phyloP scores from a whole-genome alignment of 2,113 vertebrate species.

The Pterocles orientalis region DNA sequence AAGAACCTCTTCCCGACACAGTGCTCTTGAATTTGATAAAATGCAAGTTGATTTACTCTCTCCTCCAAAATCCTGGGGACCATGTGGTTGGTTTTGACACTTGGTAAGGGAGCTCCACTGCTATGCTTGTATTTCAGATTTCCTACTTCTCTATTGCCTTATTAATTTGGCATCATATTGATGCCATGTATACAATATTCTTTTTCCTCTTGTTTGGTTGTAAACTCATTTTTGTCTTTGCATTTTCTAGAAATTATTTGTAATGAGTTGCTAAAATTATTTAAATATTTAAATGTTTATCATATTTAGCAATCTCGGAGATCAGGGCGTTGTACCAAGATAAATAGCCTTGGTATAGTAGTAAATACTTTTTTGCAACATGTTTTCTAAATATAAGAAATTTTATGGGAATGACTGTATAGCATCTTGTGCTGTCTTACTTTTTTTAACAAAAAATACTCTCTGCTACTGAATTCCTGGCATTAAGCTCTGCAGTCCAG shows the following conservation, averaged over 20 bases:
- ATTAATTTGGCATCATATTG: background rate
- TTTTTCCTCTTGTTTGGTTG: background rate
- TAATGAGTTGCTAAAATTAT: background rate
- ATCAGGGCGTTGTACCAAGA: background rate
- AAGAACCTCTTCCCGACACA: background rate
- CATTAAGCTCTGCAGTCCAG: background rate
- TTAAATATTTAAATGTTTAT: background rate
- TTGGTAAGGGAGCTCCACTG: background rate
- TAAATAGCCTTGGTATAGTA: background rate
- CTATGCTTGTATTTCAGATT: background rate
- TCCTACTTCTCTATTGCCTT: background rate
- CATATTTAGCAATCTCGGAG: background rate
- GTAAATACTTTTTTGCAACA: background rate
- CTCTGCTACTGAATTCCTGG: background rate
- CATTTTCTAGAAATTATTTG: background rate
- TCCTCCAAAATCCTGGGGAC: background rate
- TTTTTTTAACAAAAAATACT: background rate
- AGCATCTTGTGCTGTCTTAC: background rate
- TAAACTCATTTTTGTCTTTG: background rate
- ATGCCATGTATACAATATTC: rapidly evolving
- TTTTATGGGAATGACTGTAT: background rate
- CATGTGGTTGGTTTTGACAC: background rate
- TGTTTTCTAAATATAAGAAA: background rate
- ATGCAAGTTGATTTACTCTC: background rate
- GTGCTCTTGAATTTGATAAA: background rate